Evolutionary conservation across 2,797 vertebrate species (phyloP).

Genomic region (Monodelphis domestica): DNA sequence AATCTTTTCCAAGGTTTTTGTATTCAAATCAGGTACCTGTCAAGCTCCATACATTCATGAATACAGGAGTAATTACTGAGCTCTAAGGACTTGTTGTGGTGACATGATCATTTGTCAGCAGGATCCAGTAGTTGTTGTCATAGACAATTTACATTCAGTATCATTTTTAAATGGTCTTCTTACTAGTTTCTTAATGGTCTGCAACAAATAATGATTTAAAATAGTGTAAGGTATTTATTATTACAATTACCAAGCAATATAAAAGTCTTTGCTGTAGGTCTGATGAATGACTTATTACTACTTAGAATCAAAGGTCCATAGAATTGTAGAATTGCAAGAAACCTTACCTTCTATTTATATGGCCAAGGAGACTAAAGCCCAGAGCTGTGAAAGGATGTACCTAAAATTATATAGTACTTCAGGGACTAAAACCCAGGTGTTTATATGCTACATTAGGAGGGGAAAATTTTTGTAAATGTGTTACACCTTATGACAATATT

Average conservation of each 20-base stretch:
- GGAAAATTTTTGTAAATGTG: not conserved
- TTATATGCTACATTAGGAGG: not conserved
- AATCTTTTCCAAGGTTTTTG: conserved; percentile 70
- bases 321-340: not conserved
- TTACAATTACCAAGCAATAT: conserved; percentile 8
- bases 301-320: conserved; percentile 5
- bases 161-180: conserved; percentile 73
- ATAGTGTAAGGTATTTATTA: conserved; percentile 47
- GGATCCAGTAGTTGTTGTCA: conserved; percentile 71
- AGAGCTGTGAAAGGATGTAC: not conserved
- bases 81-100: conserved; percentile 76
- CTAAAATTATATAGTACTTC: not conserved
- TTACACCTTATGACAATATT: not conserved
- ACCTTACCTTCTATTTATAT: not conserved
- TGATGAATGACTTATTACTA: not conserved
- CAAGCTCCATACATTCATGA: conserved; percentile 70
- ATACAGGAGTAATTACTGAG: conserved; percentile 74
- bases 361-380: not conserved
- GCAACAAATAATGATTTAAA: conserved; percentile 74
- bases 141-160: conserved; percentile 76
- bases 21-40: conserved; percentile 80
- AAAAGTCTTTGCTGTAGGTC: conserved; percentile 1
- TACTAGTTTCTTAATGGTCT: conserved; percentile 70
- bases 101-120: conserved; percentile 78
- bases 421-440: not conserved